These are phyloP conservation scores for Drosophila fulvimacula DNA, from an alignment of 2,888 invertebrate genomes.

Conservation along the genomic window DNA sequence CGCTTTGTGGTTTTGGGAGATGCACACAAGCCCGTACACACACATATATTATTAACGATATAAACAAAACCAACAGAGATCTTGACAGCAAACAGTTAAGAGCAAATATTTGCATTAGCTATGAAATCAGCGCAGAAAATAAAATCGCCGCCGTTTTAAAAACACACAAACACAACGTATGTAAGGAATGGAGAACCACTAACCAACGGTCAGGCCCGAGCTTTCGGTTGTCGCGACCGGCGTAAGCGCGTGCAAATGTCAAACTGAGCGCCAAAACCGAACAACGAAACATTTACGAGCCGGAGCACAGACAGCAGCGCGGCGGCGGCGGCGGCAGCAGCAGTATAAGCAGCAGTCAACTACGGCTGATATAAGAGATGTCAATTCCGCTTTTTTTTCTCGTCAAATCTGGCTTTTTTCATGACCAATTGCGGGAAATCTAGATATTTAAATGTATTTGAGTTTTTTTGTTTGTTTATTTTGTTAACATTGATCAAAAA, in stretches of 20 bases:
- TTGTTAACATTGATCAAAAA: no score
- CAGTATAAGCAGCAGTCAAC: no score
- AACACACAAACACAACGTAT: constrained; percentile 10
- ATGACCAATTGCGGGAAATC: no score
- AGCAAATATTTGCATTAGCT: constrained; percentile 58
- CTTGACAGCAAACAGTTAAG: constrained; percentile 33
- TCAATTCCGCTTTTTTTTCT: no score
- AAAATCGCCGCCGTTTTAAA: constrained; percentile 35
- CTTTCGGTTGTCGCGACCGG: constrained; percentile 59
- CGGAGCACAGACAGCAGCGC: constrained; percentile 11
- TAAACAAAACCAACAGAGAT: constrained; percentile 24
- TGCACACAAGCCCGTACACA: constrained; percentile 10
- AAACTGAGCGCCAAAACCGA: constrained; percentile 71
- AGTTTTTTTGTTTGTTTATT: no score
- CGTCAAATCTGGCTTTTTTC: no score
- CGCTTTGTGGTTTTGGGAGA: constrained; percentile 42
- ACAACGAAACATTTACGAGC: constrained; percentile 46
- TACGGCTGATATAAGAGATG: no score
- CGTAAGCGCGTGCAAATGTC: constrained; percentile 76
- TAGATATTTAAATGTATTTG: no score
- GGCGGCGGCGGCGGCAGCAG: constrained; percentile 4
- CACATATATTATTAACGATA: constrained; percentile 7
- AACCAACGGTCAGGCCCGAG: constrained; percentile 50
- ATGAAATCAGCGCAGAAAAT: constrained; percentile 68
- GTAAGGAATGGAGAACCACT: constrained; percentile 29